A percentile compares a stretch with the other conserved stretches of the same genome.
These are phyloP conservation scores for Henricia sp. DNA, from an alignment of 53 echinoderm and acorn worm genomes.

Conservation along the genomic window DNA sequence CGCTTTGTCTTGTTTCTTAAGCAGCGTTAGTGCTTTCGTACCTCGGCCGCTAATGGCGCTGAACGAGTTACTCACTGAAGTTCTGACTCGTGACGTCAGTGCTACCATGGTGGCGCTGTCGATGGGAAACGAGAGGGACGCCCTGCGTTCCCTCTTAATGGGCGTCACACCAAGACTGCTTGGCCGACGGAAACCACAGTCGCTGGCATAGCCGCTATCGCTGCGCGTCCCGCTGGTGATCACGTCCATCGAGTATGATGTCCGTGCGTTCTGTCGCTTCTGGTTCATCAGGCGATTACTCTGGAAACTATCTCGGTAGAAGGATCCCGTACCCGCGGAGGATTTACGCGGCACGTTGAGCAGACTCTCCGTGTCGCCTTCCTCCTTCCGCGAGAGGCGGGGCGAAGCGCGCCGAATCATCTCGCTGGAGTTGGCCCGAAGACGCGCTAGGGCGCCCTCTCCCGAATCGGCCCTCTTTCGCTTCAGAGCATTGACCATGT, in stretches of 20 bases:
- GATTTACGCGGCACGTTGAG: conserved; percentile 14
- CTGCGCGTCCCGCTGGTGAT: conserved; percentile 46
- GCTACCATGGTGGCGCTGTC: conserved; percentile 66
- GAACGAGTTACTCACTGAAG: conserved; percentile 84
- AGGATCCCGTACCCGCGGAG: conserved; percentile 10
- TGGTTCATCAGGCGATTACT: conserved; percentile 47
- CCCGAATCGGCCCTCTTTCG: conserved; percentile 36
- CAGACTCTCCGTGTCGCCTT: conserved; percentile 45
- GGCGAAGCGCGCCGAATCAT: conserved; percentile 56
- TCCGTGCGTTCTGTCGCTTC: conserved; percentile 37
- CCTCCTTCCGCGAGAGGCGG: conserved; percentile 50
- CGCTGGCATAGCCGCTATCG: conserved; percentile 70
- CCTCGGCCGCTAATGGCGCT: conserved; percentile 85
- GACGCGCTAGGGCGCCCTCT: conserved; percentile 53
- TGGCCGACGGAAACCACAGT: conserved; percentile 56
- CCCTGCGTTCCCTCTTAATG: conserved; percentile 50
- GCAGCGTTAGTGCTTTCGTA: conserved; percentile 79
- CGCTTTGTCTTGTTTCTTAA: conserved; percentile 91
- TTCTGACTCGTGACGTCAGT: conserved; percentile 69
- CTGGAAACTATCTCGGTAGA: conserved; percentile 62
- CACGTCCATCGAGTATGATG: conserved; percentile 50
- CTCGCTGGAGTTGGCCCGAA: conserved; percentile 58
- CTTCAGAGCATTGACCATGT: background rate
- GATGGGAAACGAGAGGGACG: conserved; percentile 71
- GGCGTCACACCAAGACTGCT: conserved; percentile 25